A percentile compares a stretch with the other conserved stretches of the same genome.
phyloP scores from a whole-genome alignment of 2,888 invertebrate genomes.

The Napeogenes inachia region DNA sequence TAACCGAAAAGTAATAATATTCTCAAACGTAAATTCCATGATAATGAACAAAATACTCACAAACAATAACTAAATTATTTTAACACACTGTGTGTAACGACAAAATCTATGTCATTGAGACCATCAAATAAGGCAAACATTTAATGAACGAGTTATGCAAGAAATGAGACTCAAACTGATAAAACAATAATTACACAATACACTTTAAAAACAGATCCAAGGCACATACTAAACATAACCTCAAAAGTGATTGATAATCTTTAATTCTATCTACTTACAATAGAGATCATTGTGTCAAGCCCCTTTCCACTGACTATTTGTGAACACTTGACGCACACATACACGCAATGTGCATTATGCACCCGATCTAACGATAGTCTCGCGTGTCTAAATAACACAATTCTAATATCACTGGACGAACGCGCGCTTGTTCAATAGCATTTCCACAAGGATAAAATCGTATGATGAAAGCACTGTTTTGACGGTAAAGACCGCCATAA shows the following conservation, averaged over 20 bases:
- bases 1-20: too few species aligned
- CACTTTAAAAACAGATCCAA: conserved; percentile 10
- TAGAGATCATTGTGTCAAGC: conserved; percentile 63
- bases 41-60: too few species aligned
- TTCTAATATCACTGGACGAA: conserved; percentile 53
- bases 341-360: conserved; percentile 63
- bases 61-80: too few species aligned
- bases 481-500: conserved; percentile 65
- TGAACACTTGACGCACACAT: conserved; percentile 70
- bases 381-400: conserved; percentile 52
- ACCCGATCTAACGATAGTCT: conserved; percentile 56
- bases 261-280: conserved; percentile 56
- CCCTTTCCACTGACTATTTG: conserved; percentile 69
- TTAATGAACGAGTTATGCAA: background rate
- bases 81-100: too few species aligned
- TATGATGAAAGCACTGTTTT: conserved; percentile 67
- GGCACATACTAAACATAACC: conserved; percentile 55
- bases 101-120: background rate
- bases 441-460: conserved; percentile 49
- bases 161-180: background rate
- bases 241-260: conserved; percentile 54
- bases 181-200: conserved; percentile 17
- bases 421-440: conserved; percentile 54
- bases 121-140: conserved; percentile 1
- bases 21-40: too few species aligned